Evolutionary conservation across 2,888 invertebrate species (phyloP).

Genomic region (Taphrorychus bicolor): DNA sequence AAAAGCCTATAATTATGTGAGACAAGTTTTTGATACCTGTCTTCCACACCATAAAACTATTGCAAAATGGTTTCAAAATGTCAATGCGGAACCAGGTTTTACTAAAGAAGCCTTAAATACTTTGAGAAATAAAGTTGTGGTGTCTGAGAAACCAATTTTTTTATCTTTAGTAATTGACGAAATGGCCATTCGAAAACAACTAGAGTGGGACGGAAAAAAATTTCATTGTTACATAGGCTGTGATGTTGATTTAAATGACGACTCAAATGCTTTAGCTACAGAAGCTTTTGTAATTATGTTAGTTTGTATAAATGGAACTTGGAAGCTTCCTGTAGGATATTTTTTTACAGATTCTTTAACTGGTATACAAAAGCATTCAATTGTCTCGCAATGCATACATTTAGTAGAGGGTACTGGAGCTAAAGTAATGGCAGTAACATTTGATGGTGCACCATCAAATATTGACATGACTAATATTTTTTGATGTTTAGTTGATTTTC

Average conservation of each 20-base stretch:
- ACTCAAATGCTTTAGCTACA: constrained; percentile 42
- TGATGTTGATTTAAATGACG: constrained; percentile 44
- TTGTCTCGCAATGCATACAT: constrained; percentile 42
- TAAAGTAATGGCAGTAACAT: constrained; percentile 44
- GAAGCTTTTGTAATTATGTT: constrained; percentile 48
- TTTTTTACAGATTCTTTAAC: constrained; percentile 46
- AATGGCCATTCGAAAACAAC: constrained; percentile 46
- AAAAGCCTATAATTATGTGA: constrained; percentile 51
- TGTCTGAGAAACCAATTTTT: constrained; percentile 29
- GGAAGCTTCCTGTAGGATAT: constrained; percentile 49
- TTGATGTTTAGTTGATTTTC: neutral
- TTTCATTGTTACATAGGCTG: constrained; percentile 50
- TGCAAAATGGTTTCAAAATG: constrained; percentile 49
- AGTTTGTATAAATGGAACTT: constrained; percentile 43
- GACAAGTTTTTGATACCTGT: constrained; percentile 49
- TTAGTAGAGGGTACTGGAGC: constrained; percentile 44
- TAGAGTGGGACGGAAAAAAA: constrained; percentile 50
- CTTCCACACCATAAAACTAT: constrained; percentile 50
- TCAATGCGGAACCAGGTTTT: constrained; percentile 52
- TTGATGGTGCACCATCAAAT: constrained; percentile 47
- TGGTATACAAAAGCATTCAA: constrained; percentile 43
- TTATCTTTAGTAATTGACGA: constrained; percentile 46
- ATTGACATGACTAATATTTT: constrained; percentile 27
- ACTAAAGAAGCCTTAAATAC: constrained; percentile 44
- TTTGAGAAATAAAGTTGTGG: constrained; percentile 36